Evolutionary conservation across 2,797 vertebrate species (phyloP).

Genomic region (Somateria mollissima): DNA sequence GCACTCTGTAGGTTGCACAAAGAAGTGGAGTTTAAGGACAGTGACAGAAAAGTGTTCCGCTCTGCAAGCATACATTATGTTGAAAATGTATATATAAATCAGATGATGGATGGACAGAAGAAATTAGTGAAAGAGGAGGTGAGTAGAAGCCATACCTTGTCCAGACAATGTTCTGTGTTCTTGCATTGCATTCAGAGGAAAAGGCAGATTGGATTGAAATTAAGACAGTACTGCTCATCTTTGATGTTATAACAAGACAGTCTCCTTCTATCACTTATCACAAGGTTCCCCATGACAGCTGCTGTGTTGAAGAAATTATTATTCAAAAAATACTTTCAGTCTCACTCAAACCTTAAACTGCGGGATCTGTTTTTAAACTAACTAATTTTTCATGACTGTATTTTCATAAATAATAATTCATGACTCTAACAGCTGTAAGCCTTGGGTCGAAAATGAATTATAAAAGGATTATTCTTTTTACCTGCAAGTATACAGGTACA

Average conservation of each 20-base stretch:
- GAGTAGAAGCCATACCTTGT: background rate
- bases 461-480: background rate
- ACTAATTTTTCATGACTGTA: background rate
- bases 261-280: background rate
- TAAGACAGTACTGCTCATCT: background rate
- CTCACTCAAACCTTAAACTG: background rate
- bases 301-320: background rate
- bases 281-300: background rate
- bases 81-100: background rate
- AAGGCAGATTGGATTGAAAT: background rate
- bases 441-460: background rate
- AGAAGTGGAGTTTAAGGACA: background rate
- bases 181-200: background rate
- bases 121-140: background rate
- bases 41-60: background rate
- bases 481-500: background rate
- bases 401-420: background rate
- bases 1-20: background rate
- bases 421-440: background rate
- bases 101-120: background rate
- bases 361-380: background rate
- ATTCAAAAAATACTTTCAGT: background rate
- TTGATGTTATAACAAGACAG: background rate
- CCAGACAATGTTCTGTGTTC: background rate
- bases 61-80: background rate